Conservation (phyloP, 2,113 vertebrate genomes). For the Sterna hirundo region DNA sequence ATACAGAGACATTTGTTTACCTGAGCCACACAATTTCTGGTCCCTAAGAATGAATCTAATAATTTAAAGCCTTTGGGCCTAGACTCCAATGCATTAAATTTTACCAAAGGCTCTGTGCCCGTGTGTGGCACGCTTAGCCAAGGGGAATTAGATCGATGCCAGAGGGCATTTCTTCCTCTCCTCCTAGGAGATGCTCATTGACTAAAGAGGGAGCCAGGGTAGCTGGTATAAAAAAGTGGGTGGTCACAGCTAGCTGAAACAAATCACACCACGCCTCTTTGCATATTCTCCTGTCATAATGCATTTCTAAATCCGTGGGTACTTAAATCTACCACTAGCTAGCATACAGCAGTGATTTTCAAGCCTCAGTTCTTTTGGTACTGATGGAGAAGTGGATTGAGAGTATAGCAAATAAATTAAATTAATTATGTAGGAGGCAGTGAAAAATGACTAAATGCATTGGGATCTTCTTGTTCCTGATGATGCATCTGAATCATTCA, state of each 20-base stretch:
- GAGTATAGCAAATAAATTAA: constrained; percentile 42
- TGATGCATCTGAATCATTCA: constrained; percentile 21
- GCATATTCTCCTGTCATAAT: neutral
- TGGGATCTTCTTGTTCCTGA: constrained; percentile 23
- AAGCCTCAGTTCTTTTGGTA: neutral
- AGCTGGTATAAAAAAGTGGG: neutral
- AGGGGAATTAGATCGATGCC: neutral
- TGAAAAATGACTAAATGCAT: constrained; percentile 39
- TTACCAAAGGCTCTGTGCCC: neutral
- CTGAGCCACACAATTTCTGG: neutral
- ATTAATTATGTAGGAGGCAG: constrained; percentile 38
- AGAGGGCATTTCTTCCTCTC: neutral
- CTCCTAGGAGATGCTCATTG: neutral
- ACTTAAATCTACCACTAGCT: neutral
- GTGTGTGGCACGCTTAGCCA: neutral
- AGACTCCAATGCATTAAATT: neutral
- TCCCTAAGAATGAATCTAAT: neutral
- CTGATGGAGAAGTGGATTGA: neutral
- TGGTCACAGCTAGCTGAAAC: neutral
- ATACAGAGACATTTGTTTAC: neutral
- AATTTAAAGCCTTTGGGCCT: neutral
- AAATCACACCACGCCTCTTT: neutral
- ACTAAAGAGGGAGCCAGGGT: neutral
- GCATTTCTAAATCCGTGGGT: neutral
- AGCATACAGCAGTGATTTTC: neutral